Evolutionary conservation across 1,140 invertebrate species (phyloP), one percentile per base, ranked within the genome.

Genomic region (Plectrocnemia conspersa): DNA sequence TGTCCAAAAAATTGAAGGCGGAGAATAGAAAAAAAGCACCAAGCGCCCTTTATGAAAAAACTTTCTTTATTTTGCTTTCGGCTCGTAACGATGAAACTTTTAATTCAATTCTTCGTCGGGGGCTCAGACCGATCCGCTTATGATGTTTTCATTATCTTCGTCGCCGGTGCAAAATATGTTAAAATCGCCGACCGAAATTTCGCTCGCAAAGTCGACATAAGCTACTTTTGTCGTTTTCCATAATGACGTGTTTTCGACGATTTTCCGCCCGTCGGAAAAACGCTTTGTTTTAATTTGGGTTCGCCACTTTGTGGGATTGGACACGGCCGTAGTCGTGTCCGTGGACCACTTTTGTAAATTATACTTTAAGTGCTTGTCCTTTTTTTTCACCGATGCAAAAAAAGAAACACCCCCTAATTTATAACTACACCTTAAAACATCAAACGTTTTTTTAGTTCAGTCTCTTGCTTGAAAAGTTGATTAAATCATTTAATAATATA

Each of bases 41-140:
- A 19, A 7, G 10, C 38, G 7, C 13, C 16, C 42, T 32, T 52
- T 52, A 52, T 52, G 36, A 52, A 52, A 52, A 52, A 52, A 52
- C 32, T 52, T 52, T 29, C 18, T 44, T 44, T 44, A 22, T 44
- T 44, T 44, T 44, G 7, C 38, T 52, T 52, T 42, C 36, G 40
- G 35, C 42, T 55, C 44, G 35, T 47, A 55, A 55, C 53, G 44
- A 55, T 40, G 44, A 55, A 55, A 55, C 53, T 55, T 55, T 55
- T 55, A 47, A 55, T 55, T 55, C 53, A 55, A 55, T 55, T 54
- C 29, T 29, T 3, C 23, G 24, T 16, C 4, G 18, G 32, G 19
- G 38, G 23, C 27, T 42, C 24, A 44, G 41, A 42, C 25, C 21
- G 52, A 45, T 36, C 44, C 53, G 53, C 29, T 55, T 55, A 55